Base-by-base conservation (phyloP, 2,113 vertebrate species). In the Lepisosteus osseus region DNA sequence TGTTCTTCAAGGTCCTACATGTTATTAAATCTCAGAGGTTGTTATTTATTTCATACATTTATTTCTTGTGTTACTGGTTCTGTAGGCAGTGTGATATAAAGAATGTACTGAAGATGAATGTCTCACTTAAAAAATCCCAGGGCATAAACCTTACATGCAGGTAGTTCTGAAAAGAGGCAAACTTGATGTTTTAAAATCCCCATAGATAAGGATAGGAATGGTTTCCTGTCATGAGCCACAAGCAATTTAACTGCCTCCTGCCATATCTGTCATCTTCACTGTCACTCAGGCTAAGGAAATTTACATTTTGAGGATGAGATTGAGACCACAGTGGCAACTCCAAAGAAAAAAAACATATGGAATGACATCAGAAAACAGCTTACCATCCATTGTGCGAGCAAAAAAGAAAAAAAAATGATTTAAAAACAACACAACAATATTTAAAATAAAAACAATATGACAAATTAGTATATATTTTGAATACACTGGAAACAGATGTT, bases 71-170 rank as follows among this genome's bases (percentile, higher is more conserved):
- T 12, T 3, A 43, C 62, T 65, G 29, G 3, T 41, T 65, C n/a
- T 65, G 41, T 65, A 15, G 11, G 62, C 1, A 15, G 59, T 6
- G 13, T 6, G 59, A 29, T 9, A 64, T 4, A 65, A 40, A 65
- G 9, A 65, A 65, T 6, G 12, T 17, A 8, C 8, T 41, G 17
- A 40, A 29, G 4, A 65, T 43, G 62, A 29, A 65, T 65, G 17
- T 65, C 62, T 40, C 17, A 65, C 62, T 65, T 65, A 65, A 65
- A 29, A 65, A 65, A 65, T 65, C 62, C 62, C 62, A 17, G 29
- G 11, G 62, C 62, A 65, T 65, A 65, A 65, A 65, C 62, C 62
- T 65, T 65, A 3, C 62, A 2, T 65, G 62, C 29, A 65, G 9
- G 8, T 43, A 17, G 17, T 65, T 65, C 41, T 40, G 41, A 41